Percentiles rank a stretch among this genome's conserved stretches.
Conservation (phyloP, 2,888 invertebrate genomes). For the Chironomus tentans region DNA sequence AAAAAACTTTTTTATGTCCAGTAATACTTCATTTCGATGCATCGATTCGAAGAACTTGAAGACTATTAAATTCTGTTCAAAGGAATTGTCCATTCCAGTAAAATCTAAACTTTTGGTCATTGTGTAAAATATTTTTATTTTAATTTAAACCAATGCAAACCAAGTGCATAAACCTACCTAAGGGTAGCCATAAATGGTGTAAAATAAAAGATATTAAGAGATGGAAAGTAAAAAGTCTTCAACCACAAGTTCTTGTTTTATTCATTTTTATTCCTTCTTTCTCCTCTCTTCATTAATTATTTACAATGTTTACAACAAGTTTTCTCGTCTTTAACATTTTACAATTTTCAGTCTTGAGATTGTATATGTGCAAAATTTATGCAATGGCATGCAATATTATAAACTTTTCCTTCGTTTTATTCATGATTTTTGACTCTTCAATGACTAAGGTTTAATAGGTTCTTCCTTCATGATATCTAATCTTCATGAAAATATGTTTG, state of each 20-base stretch:
- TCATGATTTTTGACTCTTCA: neutral
- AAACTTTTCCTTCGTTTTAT: neutral
- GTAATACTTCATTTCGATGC: too few relatives aligned
- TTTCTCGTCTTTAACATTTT: neutral
- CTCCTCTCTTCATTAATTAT: conserved; percentile 10
- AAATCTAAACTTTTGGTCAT: too few relatives aligned
- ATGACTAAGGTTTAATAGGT: conserved; percentile 14
- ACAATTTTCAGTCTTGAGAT: neutral
- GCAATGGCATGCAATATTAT: neutral
- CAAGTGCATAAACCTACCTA: too few relatives aligned
- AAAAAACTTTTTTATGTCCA: too few relatives aligned
- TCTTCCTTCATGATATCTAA: neutral
- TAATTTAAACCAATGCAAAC: too few relatives aligned
- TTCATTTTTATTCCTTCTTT: conserved; percentile 4
- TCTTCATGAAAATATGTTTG: neutral
- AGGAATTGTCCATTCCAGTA: too few relatives aligned
- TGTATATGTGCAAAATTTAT: neutral
- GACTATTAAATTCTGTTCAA: too few relatives aligned
- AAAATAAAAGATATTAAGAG: neutral
- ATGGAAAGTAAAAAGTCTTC: neutral
- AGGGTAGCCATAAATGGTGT: neutral
- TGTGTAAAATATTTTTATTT: too few relatives aligned
- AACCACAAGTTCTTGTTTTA: neutral
- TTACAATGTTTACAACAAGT: conserved; percentile 22
- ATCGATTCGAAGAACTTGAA: too few relatives aligned